Conservation (phyloP, 2,113 vertebrate species). For the Archilochus colubris region DNA sequence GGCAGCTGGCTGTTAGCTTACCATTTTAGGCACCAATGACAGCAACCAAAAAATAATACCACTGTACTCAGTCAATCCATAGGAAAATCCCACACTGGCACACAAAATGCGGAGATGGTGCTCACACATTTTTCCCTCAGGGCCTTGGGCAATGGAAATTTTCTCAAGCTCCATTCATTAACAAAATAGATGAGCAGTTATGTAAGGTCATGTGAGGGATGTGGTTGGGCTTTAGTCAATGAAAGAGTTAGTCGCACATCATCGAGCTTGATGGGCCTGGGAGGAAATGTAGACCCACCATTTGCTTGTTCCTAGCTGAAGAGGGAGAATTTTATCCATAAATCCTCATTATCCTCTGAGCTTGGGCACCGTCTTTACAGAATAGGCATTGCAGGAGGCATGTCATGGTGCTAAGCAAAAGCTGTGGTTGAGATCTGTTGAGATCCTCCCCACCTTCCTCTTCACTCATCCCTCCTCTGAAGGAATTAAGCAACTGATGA, state of each 20-base stretch:
- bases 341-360: neutral
- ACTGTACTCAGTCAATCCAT: conserved; percentile 47
- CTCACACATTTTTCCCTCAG: neutral
- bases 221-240: conserved; percentile 6
- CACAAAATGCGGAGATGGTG: neutral
- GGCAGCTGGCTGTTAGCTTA: neutral
- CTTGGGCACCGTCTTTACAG: neutral
- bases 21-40: conserved; percentile 8
- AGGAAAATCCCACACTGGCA: conserved; percentile 44
- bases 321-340: neutral
- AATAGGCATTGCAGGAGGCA: neutral
- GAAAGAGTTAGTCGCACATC: conserved; percentile 47
- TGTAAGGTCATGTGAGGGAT: conserved; percentile 17
- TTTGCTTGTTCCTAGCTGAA: conserved; percentile 14
- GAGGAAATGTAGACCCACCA: neutral
- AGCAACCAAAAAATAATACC: conserved; percentile 22
- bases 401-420: neutral
- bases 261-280: neutral
- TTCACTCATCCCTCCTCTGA: neutral
- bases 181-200: conserved; percentile 43
- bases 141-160: conserved; percentile 62
- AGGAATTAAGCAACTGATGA: neutral
- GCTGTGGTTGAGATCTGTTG: neutral
- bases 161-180: conserved; percentile 66
- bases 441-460: neutral